A percentile compares a stretch with the other conserved stretches of the same genome.
Evolutionary conservation across 2,113 vertebrate species (phyloP).

Genomic region (Scortum barcoo): DNA sequence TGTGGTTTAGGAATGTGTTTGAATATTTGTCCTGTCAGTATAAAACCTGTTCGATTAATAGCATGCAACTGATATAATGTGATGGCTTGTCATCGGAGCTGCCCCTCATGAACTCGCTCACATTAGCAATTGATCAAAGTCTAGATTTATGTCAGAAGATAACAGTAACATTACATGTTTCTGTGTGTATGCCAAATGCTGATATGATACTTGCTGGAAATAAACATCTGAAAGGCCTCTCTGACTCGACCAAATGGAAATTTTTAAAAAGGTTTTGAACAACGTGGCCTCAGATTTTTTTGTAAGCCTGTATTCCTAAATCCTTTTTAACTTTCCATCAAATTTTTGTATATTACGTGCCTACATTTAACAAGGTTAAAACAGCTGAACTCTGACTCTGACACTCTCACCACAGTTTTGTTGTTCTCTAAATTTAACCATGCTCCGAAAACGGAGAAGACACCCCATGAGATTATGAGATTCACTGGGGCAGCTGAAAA

Average conservation of each 20-base stretch:
- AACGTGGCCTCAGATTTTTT: background rate
- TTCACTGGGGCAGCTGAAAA: conserved; percentile 1
- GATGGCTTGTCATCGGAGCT: background rate
- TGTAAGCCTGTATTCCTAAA: background rate
- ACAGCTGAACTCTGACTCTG: background rate
- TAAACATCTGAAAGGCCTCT: background rate
- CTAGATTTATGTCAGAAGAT: background rate
- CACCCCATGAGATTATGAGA: background rate
- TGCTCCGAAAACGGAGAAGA: background rate
- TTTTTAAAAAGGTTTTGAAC: background rate
- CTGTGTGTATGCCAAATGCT: background rate
- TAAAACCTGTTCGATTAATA: background rate
- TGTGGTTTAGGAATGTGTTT: background rate
- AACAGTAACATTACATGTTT: background rate
- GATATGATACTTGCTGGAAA: background rate
- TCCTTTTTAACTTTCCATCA: conserved; percentile 10
- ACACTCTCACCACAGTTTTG: background rate
- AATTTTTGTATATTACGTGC: background rate
- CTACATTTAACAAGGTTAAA: background rate
- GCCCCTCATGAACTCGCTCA: background rate
- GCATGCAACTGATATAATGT: background rate
- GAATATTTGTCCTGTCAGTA: background rate
- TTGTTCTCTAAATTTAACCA: conserved; percentile 34
- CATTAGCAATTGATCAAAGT: background rate
- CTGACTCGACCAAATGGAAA: conserved; percentile 2